Percentiles rank a stretch among this genome's conserved stretches.
Conservation (phyloP, 2,888 invertebrate species). For the Ischnura elegans region DNA sequence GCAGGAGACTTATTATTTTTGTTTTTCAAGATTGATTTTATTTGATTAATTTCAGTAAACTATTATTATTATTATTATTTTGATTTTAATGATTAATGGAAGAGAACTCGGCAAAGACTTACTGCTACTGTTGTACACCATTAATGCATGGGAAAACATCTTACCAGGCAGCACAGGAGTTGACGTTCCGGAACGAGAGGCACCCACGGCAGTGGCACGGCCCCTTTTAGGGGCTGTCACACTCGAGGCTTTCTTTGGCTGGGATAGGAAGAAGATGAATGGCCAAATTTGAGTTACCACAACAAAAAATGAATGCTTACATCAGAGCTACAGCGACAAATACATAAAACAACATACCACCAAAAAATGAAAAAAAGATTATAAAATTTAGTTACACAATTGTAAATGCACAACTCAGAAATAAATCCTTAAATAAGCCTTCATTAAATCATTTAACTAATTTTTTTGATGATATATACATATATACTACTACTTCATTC, state of each 20-base stretch:
- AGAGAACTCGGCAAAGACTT: background rate
- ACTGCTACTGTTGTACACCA: background rate
- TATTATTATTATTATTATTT: background rate
- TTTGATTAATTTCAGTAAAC: background rate
- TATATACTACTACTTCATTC: too few species aligned
- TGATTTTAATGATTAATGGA: background rate
- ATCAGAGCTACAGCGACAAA: too few species aligned
- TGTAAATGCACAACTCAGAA: too few species aligned
- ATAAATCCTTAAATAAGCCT: too few species aligned
- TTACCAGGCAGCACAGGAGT: conserved; percentile 48
- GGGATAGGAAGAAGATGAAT: conserved; percentile 38
- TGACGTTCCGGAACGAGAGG: conserved; percentile 53
- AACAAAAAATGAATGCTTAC: too few species aligned
- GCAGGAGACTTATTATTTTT: background rate
- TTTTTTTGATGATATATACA: too few species aligned
- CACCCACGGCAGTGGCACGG: background rate
- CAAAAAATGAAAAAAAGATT: too few species aligned
- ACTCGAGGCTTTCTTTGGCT: conserved; percentile 67
- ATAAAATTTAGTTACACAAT: too few species aligned
- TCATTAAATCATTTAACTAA: too few species aligned
- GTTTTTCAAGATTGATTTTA: background rate
- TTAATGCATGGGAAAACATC: background rate
- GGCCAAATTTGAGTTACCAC: background rate
- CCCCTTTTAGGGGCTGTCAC: conserved; percentile 48
- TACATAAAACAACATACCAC: too few species aligned